Percentiles rank a stretch among this genome's conserved stretches.
phyloP scores from a whole-genome alignment of 2,888 invertebrate species.

The Drosophila maculinotata region DNA sequence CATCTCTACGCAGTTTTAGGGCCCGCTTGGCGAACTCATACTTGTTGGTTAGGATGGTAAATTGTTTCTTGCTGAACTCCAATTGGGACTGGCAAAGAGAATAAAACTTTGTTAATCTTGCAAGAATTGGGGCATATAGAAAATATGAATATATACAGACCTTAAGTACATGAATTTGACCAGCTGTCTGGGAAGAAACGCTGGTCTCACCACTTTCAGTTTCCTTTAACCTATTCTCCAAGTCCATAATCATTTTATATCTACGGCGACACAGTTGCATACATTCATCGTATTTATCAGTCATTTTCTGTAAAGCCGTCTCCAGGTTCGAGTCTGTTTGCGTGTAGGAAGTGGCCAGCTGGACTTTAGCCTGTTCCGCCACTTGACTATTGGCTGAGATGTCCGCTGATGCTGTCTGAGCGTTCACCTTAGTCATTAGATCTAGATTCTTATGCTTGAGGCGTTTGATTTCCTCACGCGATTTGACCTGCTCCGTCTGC shows the following conservation, averaged over 20 bases:
- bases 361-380: background rate
- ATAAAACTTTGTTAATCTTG: background rate
- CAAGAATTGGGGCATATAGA: background rate
- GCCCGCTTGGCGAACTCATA: conserved; percentile 55
- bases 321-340: conserved; percentile 73
- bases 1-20: conserved; percentile 46
- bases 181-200: conserved; percentile 57
- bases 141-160: conserved; percentile 38
- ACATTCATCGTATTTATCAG: conserved; percentile 74
- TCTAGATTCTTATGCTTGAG: conserved; percentile 68
- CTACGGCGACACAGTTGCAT: conserved; percentile 77
- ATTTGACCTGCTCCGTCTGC: conserved; percentile 75
- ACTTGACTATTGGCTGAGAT: background rate
- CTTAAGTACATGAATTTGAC: conserved; percentile 61
- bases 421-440: conserved; percentile 40
- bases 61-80: conserved; percentile 39
- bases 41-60: conserved; percentile 24
- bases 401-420: conserved; percentile 25
- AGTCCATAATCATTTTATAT: conserved; percentile 64
- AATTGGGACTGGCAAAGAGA: conserved; percentile 30
- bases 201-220: conserved; percentile 60
- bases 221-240: conserved; percentile 67
- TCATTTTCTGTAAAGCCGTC: conserved; percentile 53
- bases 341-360: conserved; percentile 31
- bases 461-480: conserved; percentile 74